phyloP scores from a whole-genome alignment of 2,113 vertebrate genomes.

The Rhipidura dahli region DNA sequence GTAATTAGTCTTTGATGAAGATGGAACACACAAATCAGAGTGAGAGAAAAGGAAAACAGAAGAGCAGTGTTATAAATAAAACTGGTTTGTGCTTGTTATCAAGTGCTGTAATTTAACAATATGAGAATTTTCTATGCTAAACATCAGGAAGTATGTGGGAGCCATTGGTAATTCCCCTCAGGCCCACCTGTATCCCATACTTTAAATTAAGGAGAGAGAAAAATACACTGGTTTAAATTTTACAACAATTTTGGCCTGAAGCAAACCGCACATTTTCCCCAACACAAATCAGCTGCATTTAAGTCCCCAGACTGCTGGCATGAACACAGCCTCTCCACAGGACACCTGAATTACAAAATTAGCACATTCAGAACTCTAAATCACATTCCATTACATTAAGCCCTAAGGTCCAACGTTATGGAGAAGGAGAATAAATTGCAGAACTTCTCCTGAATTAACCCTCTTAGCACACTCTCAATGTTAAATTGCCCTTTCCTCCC shows the following conservation, averaged over 20 bases:
- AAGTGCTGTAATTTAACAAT: conserved; percentile 7
- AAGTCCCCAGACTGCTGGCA: conserved; percentile 69
- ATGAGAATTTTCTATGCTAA: conserved; percentile 4
- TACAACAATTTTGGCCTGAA: conserved; percentile 62
- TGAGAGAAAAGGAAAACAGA: background rate
- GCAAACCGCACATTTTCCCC: conserved; percentile 62
- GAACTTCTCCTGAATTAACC: conserved; percentile 66
- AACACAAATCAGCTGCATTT: conserved; percentile 67
- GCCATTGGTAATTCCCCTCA: conserved; percentile 16
- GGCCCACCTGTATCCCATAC: conserved; percentile 30
- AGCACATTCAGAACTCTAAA: conserved; percentile 71
- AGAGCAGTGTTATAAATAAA: conserved; percentile 4
- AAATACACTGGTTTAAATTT: conserved; percentile 68
- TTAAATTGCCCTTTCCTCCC: conserved; percentile 56
- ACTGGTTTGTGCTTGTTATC: background rate
- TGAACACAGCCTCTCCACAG: conserved; percentile 65
- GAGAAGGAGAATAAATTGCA: conserved; percentile 57
- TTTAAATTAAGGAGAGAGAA: conserved; percentile 59
- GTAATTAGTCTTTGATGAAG: conserved; percentile 3
- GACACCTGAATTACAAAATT: conserved; percentile 71
- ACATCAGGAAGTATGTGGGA: background rate
- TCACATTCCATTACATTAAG: conserved; percentile 69
- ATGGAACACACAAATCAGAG: background rate
- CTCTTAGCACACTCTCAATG: conserved; percentile 45
- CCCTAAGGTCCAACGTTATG: conserved; percentile 56